Evolutionary conservation across 2,113 vertebrate species (phyloP).

Genomic region (Melanerpes aurifrons): DNA sequence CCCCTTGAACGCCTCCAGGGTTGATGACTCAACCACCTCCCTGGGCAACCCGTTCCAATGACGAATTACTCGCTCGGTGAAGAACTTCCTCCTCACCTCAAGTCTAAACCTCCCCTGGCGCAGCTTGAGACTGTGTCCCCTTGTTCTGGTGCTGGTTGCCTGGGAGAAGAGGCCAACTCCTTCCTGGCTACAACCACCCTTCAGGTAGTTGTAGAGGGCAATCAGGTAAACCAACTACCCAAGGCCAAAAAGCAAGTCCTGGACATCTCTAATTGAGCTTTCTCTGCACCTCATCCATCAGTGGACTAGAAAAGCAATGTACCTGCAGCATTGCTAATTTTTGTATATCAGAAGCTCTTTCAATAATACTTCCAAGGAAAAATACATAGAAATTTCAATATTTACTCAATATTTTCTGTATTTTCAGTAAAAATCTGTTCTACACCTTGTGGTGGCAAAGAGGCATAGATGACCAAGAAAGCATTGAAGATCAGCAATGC

Average conservation of each 20-base stretch:
- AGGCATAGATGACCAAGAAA: not conserved
- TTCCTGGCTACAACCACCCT: no score
- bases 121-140: no score
- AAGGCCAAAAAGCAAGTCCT: not conserved
- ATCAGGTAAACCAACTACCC: not conserved
- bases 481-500: not conserved
- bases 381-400: not conserved
- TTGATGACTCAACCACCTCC: no score
- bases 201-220: no score
- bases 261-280: not conserved
- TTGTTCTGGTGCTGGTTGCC: no score
- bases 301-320: not conserved
- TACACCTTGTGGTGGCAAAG: not conserved
- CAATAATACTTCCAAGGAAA: not conserved
- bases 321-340: not conserved
- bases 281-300: not conserved
- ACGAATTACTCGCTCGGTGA: no score
- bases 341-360: not conserved
- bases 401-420: not conserved
- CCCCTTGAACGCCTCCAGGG: no score
- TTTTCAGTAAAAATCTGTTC: not conserved
- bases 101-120: no score
- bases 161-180: no score
- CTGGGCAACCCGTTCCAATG: no score
- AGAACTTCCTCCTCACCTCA: no score